Evolutionary conservation across 2,113 vertebrate genomes (phyloP).

Genomic region (Pantherophis guttatus): DNA sequence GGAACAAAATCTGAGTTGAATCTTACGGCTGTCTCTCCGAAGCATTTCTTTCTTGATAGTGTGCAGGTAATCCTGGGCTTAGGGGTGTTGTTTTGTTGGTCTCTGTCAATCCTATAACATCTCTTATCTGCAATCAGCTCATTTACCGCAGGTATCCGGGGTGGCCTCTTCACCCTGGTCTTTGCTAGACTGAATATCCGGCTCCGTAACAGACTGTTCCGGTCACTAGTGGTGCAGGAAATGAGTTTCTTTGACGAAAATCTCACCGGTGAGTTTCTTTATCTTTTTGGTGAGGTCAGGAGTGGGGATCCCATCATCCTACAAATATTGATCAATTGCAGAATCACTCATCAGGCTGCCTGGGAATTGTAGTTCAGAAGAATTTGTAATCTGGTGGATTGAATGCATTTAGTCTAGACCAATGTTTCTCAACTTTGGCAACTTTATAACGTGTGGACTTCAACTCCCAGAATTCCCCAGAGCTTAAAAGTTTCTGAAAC

Average conservation of each 20-base stretch:
- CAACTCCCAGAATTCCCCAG: not conserved
- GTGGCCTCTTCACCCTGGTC: constrained; percentile 86
- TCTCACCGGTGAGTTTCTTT: constrained; percentile 82
- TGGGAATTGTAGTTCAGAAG: not conserved
- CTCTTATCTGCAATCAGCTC: constrained; percentile 81
- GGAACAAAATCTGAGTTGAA: not conserved
- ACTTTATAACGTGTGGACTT: not conserved
- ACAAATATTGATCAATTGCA: not conserved
- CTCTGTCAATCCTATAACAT: constrained; percentile 62
- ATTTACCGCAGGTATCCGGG: constrained; percentile 87
- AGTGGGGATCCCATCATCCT: not conserved
- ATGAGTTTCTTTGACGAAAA: constrained; percentile 94
- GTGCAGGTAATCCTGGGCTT: not conserved
- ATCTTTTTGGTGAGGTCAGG: rapidly evolving
- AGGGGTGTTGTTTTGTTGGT: constrained; percentile 35
- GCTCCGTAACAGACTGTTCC: constrained; percentile 89
- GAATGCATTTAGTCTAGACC: not conserved
- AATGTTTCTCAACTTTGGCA: not conserved
- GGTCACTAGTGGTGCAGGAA: constrained; percentile 86
- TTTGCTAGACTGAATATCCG: constrained; percentile 91
- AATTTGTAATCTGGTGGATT: not conserved
- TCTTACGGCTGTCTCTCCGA: not conserved
- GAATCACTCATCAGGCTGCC: not conserved
- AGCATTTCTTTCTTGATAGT: not conserved
- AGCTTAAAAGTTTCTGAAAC: not conserved